Conservation (phyloP, 2,113 vertebrate species). For the Ceyx cyanopectus region DNA sequence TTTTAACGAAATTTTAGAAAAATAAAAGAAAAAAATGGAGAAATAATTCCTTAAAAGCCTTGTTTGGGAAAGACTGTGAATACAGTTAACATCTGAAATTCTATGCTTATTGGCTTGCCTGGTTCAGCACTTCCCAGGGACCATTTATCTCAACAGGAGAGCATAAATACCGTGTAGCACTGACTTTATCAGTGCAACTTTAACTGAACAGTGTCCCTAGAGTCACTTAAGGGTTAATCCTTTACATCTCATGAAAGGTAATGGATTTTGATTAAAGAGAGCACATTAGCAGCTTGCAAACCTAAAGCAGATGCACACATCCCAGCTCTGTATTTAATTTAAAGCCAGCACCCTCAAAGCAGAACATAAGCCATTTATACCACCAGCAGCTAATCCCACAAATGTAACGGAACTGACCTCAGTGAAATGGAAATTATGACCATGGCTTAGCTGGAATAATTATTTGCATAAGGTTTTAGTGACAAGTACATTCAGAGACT, state of each 20-base stretch:
- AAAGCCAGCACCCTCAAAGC: constrained; percentile 39
- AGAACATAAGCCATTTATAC: constrained; percentile 26
- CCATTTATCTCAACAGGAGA: constrained; percentile 31
- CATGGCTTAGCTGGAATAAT: constrained; percentile 30
- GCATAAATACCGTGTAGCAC: neutral
- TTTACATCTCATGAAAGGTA: neutral
- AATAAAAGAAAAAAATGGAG: neutral
- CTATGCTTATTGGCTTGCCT: constrained; percentile 31
- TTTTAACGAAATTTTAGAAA: neutral
- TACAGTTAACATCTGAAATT: constrained; percentile 64
- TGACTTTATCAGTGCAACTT: neutral
- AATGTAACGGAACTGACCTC: constrained; percentile 26
- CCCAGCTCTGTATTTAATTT: constrained; percentile 44
- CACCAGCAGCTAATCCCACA: constrained; percentile 34
- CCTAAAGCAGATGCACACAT: constrained; percentile 15
- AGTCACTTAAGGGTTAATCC: constrained; percentile 60
- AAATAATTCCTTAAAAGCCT: constrained; percentile 48
- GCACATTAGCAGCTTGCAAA: neutral
- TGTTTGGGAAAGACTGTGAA: constrained; percentile 41
- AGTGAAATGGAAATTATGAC: constrained; percentile 46
- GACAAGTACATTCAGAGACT: neutral
- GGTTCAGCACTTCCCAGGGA: neutral
- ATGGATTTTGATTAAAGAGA: constrained; percentile 50
- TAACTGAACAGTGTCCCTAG: neutral
- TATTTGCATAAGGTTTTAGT: constrained; percentile 57